phyloP scores from a whole-genome alignment of 1,140 invertebrate genomes.

The Drosophila bocqueti region DNA sequence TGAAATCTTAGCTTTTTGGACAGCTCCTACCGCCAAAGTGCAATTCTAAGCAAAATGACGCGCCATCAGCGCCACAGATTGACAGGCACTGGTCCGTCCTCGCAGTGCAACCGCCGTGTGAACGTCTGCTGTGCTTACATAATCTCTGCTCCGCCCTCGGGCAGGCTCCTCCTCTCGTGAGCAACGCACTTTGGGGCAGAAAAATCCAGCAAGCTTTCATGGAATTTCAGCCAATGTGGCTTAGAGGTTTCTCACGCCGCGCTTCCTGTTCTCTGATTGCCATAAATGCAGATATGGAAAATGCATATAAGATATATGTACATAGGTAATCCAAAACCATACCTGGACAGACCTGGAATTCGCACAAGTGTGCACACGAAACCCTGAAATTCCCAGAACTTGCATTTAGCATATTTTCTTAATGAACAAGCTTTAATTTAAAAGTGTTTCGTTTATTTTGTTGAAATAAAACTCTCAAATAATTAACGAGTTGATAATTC shows the following conservation, averaged over 20 bases:
- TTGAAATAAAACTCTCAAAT: slow-evolving; percentile 24
- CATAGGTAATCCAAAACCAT: slow-evolving; percentile 30
- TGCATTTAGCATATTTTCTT: slow-evolving; percentile 8
- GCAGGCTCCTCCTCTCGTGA: not conserved
- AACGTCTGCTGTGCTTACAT: slow-evolving; percentile 11
- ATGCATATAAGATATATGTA: not conserved
- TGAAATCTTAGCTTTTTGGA: slow-evolving; percentile 18
- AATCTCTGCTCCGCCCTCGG: not conserved
- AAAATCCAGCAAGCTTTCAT: slow-evolving; percentile 7
- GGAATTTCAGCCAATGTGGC: slow-evolving; percentile 20
- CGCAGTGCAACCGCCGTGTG: slow-evolving; percentile 38
- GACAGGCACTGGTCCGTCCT: slow-evolving; percentile 19
- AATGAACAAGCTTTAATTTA: slow-evolving; percentile 6
- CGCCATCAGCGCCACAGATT: slow-evolving; percentile 30
- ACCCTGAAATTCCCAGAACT: slow-evolving; percentile 29
- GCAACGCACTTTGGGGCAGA: slow-evolving; percentile 17
- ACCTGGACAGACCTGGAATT: slow-evolving; percentile 26
- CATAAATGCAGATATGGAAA: not conserved
- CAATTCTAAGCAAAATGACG: slow-evolving; percentile 52
- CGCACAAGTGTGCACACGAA: slow-evolving; percentile 24
- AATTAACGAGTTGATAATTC: not conserved
- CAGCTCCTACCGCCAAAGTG: slow-evolving; percentile 19
- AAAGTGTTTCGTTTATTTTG: slow-evolving; percentile 24
- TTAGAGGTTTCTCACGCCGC: slow-evolving; percentile 40
- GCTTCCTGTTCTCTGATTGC: slow-evolving; percentile 44